A percentile compares a stretch with the other conserved stretches of the same genome.
Evolutionary conservation across 30 jellyfish, hydroid and myxozoan species (phyloP).

Genomic region (Euphysa ruthae): DNA sequence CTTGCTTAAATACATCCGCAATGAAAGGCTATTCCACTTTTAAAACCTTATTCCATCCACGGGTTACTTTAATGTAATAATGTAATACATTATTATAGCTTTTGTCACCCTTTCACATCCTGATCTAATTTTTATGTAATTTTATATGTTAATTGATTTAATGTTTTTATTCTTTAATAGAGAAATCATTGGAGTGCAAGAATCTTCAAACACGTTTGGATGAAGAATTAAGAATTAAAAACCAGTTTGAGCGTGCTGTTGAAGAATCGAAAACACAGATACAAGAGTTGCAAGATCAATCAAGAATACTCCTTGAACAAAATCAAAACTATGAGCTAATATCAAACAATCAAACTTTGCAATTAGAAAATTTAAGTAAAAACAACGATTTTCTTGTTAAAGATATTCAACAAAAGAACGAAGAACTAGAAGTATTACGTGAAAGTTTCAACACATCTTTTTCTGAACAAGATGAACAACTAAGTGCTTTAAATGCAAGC

Average conservation of each 20-base stretch:
- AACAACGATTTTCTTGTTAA: background rate
- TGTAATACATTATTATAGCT: too few relatives aligned
- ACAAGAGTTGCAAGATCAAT: background rate
- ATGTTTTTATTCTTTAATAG: too few relatives aligned
- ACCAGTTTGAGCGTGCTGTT: background rate
- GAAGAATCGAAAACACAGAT: background rate
- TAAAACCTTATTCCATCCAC: too few relatives aligned
- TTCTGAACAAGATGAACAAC: conserved; percentile 7
- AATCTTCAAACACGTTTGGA: background rate
- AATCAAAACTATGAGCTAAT: background rate
- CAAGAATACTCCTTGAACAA: background rate
- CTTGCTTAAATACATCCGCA: too few relatives aligned
- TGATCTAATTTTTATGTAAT: too few relatives aligned
- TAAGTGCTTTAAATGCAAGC: background rate
- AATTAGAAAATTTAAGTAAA: too few relatives aligned
- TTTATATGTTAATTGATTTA: too few relatives aligned
- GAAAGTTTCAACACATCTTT: background rate
- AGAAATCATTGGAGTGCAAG: background rate
- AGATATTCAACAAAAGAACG: background rate
- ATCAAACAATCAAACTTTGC: background rate
- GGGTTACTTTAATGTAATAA: too few relatives aligned
- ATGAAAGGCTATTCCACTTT: too few relatives aligned
- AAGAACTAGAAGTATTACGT: background rate
- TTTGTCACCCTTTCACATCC: too few relatives aligned
- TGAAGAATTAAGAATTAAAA: background rate